Conservation (phyloP, 2,797 vertebrate genomes). For the Muscicapa striata region DNA sequence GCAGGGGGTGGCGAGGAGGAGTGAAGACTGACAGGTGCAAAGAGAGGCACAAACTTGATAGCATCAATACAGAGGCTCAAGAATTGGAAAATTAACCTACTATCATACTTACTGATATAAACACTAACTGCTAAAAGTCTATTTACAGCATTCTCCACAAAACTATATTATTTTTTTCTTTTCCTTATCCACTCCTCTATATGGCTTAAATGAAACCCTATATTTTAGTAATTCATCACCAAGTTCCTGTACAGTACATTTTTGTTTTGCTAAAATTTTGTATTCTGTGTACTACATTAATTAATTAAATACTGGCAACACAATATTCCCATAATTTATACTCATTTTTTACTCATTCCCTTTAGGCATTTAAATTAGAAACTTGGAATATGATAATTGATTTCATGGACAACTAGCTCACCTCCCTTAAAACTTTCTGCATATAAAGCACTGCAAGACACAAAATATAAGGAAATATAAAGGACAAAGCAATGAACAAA, state of each 20-base stretch:
- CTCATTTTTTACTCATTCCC: not conserved
- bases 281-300: not conserved
- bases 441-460: not conserved
- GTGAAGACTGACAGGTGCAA: not conserved
- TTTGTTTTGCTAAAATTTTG: not conserved
- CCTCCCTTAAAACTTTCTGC: not conserved
- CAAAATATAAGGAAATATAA: not conserved
- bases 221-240: not conserved
- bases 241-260: not conserved
- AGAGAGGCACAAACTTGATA: not conserved
- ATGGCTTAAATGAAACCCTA: not conserved
- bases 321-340: not conserved
- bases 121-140: not conserved
- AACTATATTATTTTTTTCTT: not conserved
- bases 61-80: not conserved
- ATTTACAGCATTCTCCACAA: not conserved
- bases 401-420: not conserved
- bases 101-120: not conserved
- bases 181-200: not conserved
- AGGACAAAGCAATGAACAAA: not conserved
- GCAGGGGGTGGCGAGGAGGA: not conserved
- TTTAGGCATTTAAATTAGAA: not conserved
- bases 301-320: not conserved
- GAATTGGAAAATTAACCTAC: not conserved
- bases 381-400: not conserved